A percentile compares a stretch with the other conserved stretches of the same genome.
These are phyloP conservation scores for Andrena camellia DNA, from an alignment of 2,888 invertebrate genomes.

Conservation along the genomic window DNA sequence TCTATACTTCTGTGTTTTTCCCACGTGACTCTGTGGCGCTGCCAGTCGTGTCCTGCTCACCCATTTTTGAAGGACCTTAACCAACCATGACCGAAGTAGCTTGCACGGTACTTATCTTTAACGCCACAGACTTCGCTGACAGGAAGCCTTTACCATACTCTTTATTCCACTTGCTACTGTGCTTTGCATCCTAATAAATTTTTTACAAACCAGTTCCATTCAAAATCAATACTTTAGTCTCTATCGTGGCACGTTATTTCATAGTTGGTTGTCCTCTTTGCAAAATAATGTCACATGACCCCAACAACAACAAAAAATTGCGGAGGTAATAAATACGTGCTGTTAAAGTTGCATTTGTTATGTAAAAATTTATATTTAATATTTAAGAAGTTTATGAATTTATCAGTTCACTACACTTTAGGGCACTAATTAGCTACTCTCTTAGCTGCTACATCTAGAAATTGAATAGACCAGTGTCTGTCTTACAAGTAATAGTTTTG, in stretches of 20 bases:
- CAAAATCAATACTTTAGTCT: not conserved
- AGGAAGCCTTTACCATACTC: not conserved
- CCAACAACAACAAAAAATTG: no score
- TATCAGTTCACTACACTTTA: no score
- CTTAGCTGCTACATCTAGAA: no score
- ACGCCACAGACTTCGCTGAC: constrained; percentile 35
- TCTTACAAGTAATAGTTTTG: no score
- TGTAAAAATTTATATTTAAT: no score
- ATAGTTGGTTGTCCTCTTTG: not conserved
- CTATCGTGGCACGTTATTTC: not conserved
- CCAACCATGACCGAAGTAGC: constrained; percentile 81
- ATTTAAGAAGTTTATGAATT: no score
- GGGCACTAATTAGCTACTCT: no score
- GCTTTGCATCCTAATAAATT: not conserved
- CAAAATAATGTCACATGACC: not conserved
- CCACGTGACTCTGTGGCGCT: constrained; percentile 75
- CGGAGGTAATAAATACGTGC: no score
- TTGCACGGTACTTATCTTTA: constrained; percentile 58
- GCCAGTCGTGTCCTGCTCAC: constrained; percentile 81
- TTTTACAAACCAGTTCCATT: not conserved
- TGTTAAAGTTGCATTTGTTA: no score
- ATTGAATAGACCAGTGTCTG: no score
- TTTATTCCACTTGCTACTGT: not conserved
- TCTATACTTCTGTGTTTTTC: constrained; percentile 74
- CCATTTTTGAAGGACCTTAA: constrained; percentile 83